These are phyloP conservation scores for zebrafish (Danio rerio) DNA, from an alignment of 2,113 vertebrate species.

Conservation along the genomic window DNA sequence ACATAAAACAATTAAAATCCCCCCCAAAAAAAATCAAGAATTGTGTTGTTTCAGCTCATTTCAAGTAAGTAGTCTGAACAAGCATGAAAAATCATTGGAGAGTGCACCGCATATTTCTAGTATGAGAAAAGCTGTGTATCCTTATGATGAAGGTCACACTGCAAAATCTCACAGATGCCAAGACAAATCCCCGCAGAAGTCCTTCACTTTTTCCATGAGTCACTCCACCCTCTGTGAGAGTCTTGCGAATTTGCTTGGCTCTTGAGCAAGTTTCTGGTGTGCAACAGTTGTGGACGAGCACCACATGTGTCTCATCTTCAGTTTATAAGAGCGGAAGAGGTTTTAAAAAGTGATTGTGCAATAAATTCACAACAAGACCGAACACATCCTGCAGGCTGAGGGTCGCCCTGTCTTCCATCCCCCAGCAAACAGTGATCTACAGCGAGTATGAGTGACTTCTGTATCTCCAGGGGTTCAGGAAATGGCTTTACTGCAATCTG, in stretches of 20 bases:
- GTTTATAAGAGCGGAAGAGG: background rate
- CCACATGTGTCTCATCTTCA: constrained; percentile 12
- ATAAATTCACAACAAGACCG: background rate
- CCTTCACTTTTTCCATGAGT: constrained; percentile 9
- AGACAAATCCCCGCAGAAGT: background rate
- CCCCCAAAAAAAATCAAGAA: no score
- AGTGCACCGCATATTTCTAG: no score
- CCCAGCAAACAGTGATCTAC: constrained; percentile 25
- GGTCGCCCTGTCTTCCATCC: background rate
- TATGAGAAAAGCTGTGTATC: background rate
- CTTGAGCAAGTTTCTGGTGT: background rate
- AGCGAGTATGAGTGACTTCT: background rate
- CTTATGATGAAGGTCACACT: background rate
- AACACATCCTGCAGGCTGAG: background rate
- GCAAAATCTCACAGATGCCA: background rate
- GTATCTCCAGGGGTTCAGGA: constrained; percentile 13
- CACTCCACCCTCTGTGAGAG: background rate
- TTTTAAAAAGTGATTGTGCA: background rate
- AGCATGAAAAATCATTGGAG: no score
- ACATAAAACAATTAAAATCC: no score
- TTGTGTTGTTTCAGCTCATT: no score
- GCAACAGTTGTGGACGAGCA: background rate
- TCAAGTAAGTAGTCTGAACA: no score
- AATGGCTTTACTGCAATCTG: constrained; percentile 22
- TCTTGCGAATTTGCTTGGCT: background rate